Evolutionary conservation across 1,140 invertebrate genomes (phyloP).

Genomic region (Drosophila guanche): DNA sequence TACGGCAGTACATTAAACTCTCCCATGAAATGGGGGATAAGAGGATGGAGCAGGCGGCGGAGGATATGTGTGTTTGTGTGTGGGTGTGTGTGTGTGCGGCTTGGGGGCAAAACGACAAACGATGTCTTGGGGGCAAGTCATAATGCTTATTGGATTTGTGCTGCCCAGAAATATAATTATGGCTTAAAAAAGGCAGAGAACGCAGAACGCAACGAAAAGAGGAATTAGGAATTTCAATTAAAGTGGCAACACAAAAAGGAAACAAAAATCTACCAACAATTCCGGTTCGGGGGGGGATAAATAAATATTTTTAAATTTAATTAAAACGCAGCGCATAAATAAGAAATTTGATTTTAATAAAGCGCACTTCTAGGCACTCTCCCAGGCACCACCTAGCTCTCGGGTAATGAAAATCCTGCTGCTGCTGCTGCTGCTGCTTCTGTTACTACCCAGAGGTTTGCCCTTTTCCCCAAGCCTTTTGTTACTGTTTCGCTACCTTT

Average conservation of each 20-base stretch:
- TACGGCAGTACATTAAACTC: slow-evolving; percentile 54
- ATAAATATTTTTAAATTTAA: slow-evolving; percentile 75
- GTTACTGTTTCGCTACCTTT: slow-evolving; percentile 13
- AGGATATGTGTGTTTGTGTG: neutral
- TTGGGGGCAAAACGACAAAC: slow-evolving; percentile 41
- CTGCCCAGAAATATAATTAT: slow-evolving; percentile 71
- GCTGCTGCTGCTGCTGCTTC: neutral
- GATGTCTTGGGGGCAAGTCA: slow-evolving; percentile 56
- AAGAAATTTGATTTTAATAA: slow-evolving; percentile 78
- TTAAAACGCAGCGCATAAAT: slow-evolving; percentile 69
- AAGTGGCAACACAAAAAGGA: slow-evolving; percentile 47
- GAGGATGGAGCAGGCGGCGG: no score
- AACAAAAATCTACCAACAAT: slow-evolving; percentile 3
- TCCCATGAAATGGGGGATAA: neutral
- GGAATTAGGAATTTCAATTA: slow-evolving; percentile 69
- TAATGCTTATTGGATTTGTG: slow-evolving; percentile 78
- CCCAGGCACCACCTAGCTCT: neutral
- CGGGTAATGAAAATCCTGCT: slow-evolving; percentile 59
- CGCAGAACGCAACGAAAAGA: slow-evolving; percentile 15
- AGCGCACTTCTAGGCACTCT: slow-evolving; percentile 58
- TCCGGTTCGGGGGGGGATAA: slow-evolving; percentile 23
- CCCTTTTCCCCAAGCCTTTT: slow-evolving; percentile 17
- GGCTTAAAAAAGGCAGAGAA: slow-evolving; percentile 38
- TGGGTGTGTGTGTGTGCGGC: slow-evolving; percentile 28
- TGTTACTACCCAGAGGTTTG: slow-evolving; percentile 15